Conservation (phyloP, 2,113 vertebrate genomes). For the Oryzias celebensis region DNA sequence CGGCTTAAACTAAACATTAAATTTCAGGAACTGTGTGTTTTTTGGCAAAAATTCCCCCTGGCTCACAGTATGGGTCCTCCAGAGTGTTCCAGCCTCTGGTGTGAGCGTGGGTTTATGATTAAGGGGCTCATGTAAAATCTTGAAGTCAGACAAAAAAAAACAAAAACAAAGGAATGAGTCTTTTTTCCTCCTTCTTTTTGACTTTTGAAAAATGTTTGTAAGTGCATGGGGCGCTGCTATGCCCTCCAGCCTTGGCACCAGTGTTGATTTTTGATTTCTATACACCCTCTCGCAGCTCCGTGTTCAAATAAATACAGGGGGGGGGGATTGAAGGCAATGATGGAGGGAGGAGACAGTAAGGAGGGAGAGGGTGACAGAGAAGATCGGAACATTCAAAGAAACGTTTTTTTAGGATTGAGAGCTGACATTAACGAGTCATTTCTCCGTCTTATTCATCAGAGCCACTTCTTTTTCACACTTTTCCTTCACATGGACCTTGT, state of each 20-base stretch:
- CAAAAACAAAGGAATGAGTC: conserved; percentile 39
- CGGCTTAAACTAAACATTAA: conserved; percentile 20
- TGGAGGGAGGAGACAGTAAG: conserved; percentile 3
- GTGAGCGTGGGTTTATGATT: conserved; percentile 19
- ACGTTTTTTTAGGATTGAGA: conserved; percentile 22
- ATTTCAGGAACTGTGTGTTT: conserved; percentile 35
- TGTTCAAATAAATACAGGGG: conserved; percentile 68
- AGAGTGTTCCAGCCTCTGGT: conserved; percentile 24
- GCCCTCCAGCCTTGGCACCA: conserved; percentile 28
- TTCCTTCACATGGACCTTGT: conserved; percentile 70
- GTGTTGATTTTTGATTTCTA: conserved; percentile 69
- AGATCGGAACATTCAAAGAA: conserved; percentile 21
- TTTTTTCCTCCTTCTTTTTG: conserved; percentile 7
- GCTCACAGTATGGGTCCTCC: conserved; percentile 38
- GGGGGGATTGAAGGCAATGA: conserved; percentile 14
- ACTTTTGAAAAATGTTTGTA: neutral
- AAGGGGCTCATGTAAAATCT: conserved; percentile 39
- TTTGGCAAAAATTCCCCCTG: conserved; percentile 42
- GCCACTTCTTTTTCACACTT: conserved; percentile 31
- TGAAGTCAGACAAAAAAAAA: conserved; percentile 24
- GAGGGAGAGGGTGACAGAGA: conserved; percentile 18
- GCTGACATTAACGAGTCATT: conserved; percentile 1
- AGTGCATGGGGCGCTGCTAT: conserved; percentile 6
- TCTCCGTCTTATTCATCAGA: neutral
- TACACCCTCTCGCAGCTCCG: conserved; percentile 24